Percentiles rank a stretch among this genome's conserved stretches.
These are phyloP conservation scores for Aspiorhynchus laticeps DNA, from an alignment of 2,113 vertebrate genomes.

Conservation along the genomic window DNA sequence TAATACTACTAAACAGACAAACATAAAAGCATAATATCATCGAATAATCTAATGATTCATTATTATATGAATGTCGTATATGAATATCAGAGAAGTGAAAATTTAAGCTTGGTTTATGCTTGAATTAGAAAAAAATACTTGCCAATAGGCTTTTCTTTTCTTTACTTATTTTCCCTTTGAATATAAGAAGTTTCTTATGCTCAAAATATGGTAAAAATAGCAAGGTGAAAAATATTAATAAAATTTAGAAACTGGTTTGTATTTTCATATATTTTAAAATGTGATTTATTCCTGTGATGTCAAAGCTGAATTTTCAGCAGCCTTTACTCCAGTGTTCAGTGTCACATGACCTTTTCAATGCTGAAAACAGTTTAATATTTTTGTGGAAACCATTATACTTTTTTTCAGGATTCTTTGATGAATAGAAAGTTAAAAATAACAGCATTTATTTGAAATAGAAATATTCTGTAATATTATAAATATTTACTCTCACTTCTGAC, in stretches of 20 bases:
- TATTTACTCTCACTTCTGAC: neutral
- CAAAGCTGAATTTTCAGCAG: neutral
- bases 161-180: neutral
- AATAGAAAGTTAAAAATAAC: neutral
- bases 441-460: neutral
- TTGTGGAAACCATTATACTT: neutral
- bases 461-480: neutral
- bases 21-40: neutral
- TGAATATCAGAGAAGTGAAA: neutral
- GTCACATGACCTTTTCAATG: neutral
- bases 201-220: neutral
- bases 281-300: neutral
- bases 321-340: neutral
- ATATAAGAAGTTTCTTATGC: neutral
- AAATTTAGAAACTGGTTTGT: neutral
- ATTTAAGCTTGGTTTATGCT: neutral
- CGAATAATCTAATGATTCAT: neutral
- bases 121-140: neutral
- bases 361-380: neutral
- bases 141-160: neutral
- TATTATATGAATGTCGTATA: neutral
- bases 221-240: neutral
- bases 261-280: neutral
- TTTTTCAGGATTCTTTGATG: neutral
- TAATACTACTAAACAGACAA: neutral